A percentile compares a stretch with the other conserved stretches of the same genome.
Evolutionary conservation across 2,888 invertebrate species (phyloP).

Genomic region (Boloria euphrosyne): DNA sequence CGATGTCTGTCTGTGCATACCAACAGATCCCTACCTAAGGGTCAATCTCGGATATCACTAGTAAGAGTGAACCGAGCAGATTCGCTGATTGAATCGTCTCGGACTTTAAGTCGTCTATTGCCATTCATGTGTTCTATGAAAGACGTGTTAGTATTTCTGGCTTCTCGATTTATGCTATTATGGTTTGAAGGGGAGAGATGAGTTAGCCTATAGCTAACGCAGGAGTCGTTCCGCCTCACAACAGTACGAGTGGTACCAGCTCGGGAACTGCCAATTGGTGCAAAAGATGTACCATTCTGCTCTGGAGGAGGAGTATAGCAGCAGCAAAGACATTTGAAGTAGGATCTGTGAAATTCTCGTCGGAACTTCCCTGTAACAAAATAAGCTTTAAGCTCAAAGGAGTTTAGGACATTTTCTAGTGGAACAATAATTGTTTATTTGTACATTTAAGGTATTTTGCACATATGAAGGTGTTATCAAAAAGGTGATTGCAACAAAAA

Average conservation of each 20-base stretch:
- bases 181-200: conserved; percentile 77
- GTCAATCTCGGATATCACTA: conserved; percentile 75
- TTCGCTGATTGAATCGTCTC: conserved; percentile 73
- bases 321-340: conserved; percentile 84
- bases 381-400: background rate
- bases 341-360: conserved; percentile 86
- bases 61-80: conserved; percentile 69
- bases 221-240: conserved; percentile 74
- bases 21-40: conserved; percentile 54
- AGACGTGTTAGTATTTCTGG: conserved; percentile 72
- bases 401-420: background rate
- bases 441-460: too few species aligned
- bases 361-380: conserved; percentile 87
- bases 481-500: conserved; percentile 27
- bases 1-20: conserved; percentile 54
- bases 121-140: conserved; percentile 77
- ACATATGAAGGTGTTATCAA: conserved; percentile 11
- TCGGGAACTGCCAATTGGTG: conserved; percentile 71
- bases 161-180: conserved; percentile 69
- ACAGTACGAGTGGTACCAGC: conserved; percentile 72
- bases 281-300: conserved; percentile 72
- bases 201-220: conserved; percentile 72
- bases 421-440: too few species aligned
- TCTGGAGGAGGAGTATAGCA: conserved; percentile 59
- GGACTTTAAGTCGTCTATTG: conserved; percentile 60